Conservation (phyloP, 2,888 invertebrate genomes). For the Parnassius apollo region DNA sequence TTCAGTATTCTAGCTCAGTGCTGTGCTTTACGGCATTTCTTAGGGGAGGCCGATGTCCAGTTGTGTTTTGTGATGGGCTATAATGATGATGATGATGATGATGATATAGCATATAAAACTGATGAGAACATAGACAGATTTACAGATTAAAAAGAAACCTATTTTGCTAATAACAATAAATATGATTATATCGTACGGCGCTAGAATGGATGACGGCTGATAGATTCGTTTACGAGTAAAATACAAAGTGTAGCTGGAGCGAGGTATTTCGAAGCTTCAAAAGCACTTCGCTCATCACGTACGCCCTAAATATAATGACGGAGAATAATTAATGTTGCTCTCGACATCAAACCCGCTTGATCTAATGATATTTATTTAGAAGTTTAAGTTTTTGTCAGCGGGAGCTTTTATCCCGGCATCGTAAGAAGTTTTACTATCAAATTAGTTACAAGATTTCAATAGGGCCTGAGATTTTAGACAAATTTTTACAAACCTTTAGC, state of each 20-base stretch:
- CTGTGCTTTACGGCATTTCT: too few relatives aligned
- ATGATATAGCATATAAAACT: too few relatives aligned
- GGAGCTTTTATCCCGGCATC: conserved; percentile 4
- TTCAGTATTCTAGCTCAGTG: too few relatives aligned
- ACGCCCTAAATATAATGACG: conserved; percentile 36
- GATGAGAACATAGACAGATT: too few relatives aligned
- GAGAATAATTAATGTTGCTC: conserved; percentile 38
- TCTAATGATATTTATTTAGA: conserved; percentile 22
- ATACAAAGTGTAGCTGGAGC: conserved; percentile 30
- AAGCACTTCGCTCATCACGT: conserved; percentile 28
- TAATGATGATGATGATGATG: too few relatives aligned
- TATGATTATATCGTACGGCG: neutral
- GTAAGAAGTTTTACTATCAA: neutral
- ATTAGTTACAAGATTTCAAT: too few relatives aligned
- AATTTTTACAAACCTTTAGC: too few relatives aligned
- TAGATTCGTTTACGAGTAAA: conserved; percentile 13
- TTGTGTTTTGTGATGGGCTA: too few relatives aligned
- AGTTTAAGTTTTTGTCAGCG: conserved; percentile 3
- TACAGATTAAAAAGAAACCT: too few relatives aligned
- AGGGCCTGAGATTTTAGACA: too few relatives aligned
- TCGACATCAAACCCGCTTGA: conserved; percentile 6
- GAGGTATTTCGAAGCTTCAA: conserved; percentile 35
- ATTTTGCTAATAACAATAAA: too few relatives aligned
- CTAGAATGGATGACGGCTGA: conserved; percentile 5
- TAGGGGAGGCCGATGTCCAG: too few relatives aligned